Percentiles rank a stretch among this genome's conserved stretches.
These are phyloP conservation scores for Enteromius radiatus DNA, from an alignment of 2,797 vertebrate species.

Conservation along the genomic window DNA sequence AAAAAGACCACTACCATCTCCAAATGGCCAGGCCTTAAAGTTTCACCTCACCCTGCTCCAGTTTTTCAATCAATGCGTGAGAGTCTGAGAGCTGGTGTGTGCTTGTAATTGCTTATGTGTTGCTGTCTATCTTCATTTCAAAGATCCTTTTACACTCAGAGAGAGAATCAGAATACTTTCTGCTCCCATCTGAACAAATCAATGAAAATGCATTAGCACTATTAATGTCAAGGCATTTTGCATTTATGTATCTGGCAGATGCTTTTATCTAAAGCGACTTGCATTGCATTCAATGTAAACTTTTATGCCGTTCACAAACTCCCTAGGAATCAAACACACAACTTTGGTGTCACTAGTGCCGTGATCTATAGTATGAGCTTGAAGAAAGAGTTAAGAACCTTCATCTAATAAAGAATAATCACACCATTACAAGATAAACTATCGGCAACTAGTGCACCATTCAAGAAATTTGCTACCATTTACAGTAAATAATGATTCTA, in stretches of 20 bases:
- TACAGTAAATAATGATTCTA: too few relatives aligned
- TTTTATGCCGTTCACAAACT: neutral
- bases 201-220: constrained; percentile 14
- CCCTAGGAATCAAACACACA: neutral
- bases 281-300: neutral
- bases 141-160: constrained; percentile 5
- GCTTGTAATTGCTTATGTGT: neutral
- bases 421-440: neutral
- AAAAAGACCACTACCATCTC: constrained; percentile 14
- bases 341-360: neutral
- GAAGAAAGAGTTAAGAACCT: neutral
- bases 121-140: constrained; percentile 8
- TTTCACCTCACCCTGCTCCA: constrained; percentile 16
- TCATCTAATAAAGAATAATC: neutral
- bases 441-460: neutral
- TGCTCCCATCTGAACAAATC: constrained; percentile 17
- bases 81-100: neutral
- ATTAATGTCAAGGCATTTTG: constrained; percentile 15
- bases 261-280: constrained; percentile 17
- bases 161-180: constrained; percentile 14
- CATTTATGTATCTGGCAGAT: constrained; percentile 4
- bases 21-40: neutral
- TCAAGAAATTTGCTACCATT: neutral
- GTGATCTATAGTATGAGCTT: neutral
- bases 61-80: constrained; percentile 20